Percentiles rank a stretch among this genome's conserved stretches.
These are phyloP conservation scores for Enhydra lutris DNA, from an alignment of 2,113 vertebrate species.

Conservation along the genomic window DNA sequence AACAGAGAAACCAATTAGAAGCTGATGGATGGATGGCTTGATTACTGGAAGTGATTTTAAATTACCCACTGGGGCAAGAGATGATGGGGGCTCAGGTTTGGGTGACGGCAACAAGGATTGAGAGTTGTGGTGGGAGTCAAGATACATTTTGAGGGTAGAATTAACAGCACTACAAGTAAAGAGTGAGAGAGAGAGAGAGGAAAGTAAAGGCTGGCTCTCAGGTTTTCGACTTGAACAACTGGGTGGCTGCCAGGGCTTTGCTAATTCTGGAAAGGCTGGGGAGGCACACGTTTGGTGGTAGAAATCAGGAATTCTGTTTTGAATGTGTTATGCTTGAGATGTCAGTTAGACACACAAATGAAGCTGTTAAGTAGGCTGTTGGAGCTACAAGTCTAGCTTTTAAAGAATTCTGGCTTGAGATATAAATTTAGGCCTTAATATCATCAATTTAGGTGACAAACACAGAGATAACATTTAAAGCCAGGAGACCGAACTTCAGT, in stretches of 20 bases:
- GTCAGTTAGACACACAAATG: not conserved
- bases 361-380: conserved; percentile 8
- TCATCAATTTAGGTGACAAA: conserved; percentile 43
- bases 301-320: conserved; percentile 45
- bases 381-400: conserved; percentile 33
- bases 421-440: conserved; percentile 37
- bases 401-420: conserved; percentile 36
- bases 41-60: not conserved
- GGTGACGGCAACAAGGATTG: not conserved
- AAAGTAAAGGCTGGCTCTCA: not conserved
- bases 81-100: not conserved
- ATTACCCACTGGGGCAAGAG: not conserved
- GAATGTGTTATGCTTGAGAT: not conserved
- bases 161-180: not conserved
- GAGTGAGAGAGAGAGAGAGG: not conserved
- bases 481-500: not conserved
- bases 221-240: not conserved
- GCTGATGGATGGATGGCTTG: not conserved
- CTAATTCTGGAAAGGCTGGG: not conserved
- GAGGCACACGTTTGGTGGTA: not conserved
- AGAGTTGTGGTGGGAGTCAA: not conserved
- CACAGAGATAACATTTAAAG: conserved; percentile 13
- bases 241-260: not conserved
- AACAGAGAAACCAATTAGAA: not conserved
- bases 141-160: not conserved